Base-by-base conservation (phyloP, 2,113 vertebrate genomes). In the Tupaia tana region DNA sequence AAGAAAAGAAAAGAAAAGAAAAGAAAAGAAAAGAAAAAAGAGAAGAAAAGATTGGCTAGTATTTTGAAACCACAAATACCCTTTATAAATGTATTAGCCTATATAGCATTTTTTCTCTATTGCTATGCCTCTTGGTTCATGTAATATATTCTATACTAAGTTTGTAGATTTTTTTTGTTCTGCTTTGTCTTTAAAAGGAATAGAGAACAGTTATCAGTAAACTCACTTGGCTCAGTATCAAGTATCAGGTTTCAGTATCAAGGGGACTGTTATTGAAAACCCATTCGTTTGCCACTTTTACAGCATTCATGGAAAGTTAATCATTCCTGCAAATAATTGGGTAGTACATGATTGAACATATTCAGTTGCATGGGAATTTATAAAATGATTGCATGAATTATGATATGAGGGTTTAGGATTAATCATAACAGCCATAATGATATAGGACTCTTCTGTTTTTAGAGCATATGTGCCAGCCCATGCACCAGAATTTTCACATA, bases 291-390 rank as follows among this genome's bases (percentile, higher is more conserved):
- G 16, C 59, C 2, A 22, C 11, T 82, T 52, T 77, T 25, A 6
- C 0, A 66, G 10, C 0, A 43, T 70, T 24, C 10, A 24, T 4
- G 14, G 31, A 43, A 78, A 87, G 11, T 64, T 34, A 64, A 34
- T 22, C 79, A 61, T 88, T 84, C 29, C 34, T 88, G 25, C 22
- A 29, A 64, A 79, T 58, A 69, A 18, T 29, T 64, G 54, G 86
- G 3, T 56, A 86, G 24, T 61, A 80, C 79, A 86, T 82, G 19
- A 96, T 7, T 79, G 20, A 14, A 93, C 92, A 85, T 84, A 64
- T 64, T 13, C 16, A 75, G 7, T 75, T 79, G 1, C 27, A 25
- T 20, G 1, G 2, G 59, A 84, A 6, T 78, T 90, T 64, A 74
- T 25, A 77, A 90, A 96, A 67, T 11, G 24, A 71, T 67, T 29